phyloP scores from a whole-genome alignment of 2,797 vertebrate species.

The Coilia nasus region DNA sequence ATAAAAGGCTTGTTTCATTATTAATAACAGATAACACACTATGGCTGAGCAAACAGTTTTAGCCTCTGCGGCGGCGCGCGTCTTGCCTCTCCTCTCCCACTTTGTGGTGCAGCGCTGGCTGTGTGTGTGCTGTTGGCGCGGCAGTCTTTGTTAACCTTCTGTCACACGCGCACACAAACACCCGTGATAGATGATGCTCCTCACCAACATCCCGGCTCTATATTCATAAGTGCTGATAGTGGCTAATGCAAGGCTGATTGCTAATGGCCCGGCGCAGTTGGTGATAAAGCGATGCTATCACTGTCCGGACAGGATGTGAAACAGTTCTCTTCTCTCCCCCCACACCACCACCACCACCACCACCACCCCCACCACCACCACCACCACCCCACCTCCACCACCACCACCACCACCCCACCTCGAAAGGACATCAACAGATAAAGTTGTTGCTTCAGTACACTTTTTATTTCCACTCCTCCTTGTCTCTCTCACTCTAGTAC shows the following conservation, averaged over 20 bases:
- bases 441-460: constrained; percentile 19
- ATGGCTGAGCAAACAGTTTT: constrained; percentile 6
- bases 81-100: background rate
- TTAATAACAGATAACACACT: constrained; percentile 15
- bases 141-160: constrained; percentile 3
- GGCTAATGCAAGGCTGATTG: constrained; percentile 76
- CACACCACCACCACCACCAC: constrained; percentile 57
- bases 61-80: background rate
- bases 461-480: constrained; percentile 22
- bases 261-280: constrained; percentile 77
- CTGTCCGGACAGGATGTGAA: constrained; percentile 71
- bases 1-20: constrained; percentile 8
- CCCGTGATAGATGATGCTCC: constrained; percentile 75
- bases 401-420: background rate
- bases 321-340: constrained; percentile 67
- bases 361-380: no score
- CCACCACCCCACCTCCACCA: no score
- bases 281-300: constrained; percentile 80
- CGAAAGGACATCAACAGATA: constrained; percentile 18
- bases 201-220: constrained; percentile 73
- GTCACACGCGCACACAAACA: constrained; percentile 19
- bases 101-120: background rate
- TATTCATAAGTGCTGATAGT: constrained; percentile 75
- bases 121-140: background rate
- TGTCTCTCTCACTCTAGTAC: background rate